Evolutionary conservation across 2,888 invertebrate species (phyloP).

Genomic region (Drosophila affinis): DNA sequence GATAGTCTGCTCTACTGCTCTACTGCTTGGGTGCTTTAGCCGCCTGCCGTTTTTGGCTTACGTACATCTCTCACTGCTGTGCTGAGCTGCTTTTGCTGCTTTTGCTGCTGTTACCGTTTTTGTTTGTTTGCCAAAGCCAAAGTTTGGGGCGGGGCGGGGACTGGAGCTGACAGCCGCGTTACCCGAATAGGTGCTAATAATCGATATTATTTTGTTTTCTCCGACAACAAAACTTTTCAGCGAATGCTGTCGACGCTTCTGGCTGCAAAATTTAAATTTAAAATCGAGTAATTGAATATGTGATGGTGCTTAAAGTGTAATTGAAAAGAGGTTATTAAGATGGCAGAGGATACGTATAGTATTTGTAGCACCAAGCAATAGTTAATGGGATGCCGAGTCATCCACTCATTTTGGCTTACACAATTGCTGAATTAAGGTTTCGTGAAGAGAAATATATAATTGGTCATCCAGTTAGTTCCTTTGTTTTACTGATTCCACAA

Average conservation of each 20-base stretch:
- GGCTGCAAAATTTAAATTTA: constrained; percentile 24
- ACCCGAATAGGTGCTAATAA: constrained; percentile 62
- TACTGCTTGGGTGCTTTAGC: constrained; percentile 5
- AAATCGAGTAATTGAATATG: constrained; percentile 3
- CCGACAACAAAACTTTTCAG: constrained; percentile 66
- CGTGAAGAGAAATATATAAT: too few relatives aligned
- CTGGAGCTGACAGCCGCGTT: constrained; percentile 36
- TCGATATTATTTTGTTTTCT: constrained; percentile 77
- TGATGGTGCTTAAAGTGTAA: constrained; percentile 17
- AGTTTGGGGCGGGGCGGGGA: constrained; percentile 24
- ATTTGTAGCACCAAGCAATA: neutral
- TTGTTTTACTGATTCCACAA: too few relatives aligned
- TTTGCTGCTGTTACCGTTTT: constrained; percentile 42
- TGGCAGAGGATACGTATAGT: neutral
- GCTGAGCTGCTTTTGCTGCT: constrained; percentile 1
- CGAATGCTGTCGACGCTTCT: constrained; percentile 48
- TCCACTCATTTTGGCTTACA: neutral
- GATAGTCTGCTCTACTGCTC: constrained; percentile 1
- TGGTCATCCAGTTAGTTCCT: too few relatives aligned
- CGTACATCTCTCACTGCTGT: constrained; percentile 22
- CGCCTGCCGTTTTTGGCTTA: constrained; percentile 18
- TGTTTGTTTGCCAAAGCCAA: constrained; percentile 32
- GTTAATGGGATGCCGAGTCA: neutral
- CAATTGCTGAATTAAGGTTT: neutral
- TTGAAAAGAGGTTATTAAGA: constrained; percentile 1